These are phyloP conservation scores for Hirundichthys speculiger DNA, from an alignment of 2,113 vertebrate genomes.

Conservation along the genomic window DNA sequence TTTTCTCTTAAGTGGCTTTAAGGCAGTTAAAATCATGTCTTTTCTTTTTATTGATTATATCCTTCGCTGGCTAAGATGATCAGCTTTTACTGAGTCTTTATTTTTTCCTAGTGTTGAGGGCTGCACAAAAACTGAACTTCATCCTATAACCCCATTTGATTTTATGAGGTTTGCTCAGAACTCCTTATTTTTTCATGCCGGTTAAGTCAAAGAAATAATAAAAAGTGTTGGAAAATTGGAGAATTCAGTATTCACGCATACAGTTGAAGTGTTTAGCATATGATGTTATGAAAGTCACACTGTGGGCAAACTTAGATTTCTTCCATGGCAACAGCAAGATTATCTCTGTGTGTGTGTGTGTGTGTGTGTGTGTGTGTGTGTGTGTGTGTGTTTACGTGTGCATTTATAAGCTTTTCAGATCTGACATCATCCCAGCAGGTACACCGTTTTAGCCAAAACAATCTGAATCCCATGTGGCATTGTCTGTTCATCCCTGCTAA, in stretches of 20 bases:
- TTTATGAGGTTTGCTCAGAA: not conserved
- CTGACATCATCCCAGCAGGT: conserved; percentile 17
- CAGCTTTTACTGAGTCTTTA: not conserved
- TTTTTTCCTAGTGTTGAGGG: not conserved
- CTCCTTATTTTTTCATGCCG: not conserved
- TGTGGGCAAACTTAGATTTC: conserved; percentile 54
- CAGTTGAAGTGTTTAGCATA: not conserved
- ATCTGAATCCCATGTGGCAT: too few species aligned
- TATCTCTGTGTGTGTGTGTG: conserved; percentile 21
- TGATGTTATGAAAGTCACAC: conserved; percentile 21
- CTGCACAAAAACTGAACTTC: not conserved
- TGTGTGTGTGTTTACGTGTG: too few species aligned
- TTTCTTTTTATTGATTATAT: not conserved
- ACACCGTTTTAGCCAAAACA: conserved; percentile 19
- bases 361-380: not conserved
- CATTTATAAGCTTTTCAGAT: too few species aligned
- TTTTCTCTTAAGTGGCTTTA: not conserved
- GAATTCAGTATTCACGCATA: not conserved
- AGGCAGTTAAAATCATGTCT: not conserved
- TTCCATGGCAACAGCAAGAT: conserved; percentile 73
- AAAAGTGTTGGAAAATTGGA: not conserved
- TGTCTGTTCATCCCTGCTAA: too few species aligned
- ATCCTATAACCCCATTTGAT: not conserved
- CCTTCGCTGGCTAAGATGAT: not conserved
- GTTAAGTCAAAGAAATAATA: not conserved